Conservation (phyloP, 2,113 vertebrate species). For the Hiodon alosoides region DNA sequence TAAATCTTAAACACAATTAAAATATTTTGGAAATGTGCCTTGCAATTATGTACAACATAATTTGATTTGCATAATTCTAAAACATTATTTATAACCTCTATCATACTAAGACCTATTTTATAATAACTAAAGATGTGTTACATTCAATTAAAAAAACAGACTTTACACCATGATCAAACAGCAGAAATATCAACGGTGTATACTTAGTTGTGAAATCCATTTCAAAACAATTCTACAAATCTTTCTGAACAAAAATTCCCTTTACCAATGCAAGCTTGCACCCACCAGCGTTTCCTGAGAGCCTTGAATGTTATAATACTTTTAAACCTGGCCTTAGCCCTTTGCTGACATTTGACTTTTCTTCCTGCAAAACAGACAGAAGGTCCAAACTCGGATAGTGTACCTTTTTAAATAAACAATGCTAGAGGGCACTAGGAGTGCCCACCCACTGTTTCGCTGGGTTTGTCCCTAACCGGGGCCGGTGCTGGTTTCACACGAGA, state of each 20-base stretch:
- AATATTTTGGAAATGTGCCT: constrained; percentile 21
- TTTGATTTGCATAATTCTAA: constrained; percentile 17
- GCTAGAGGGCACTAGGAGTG: not conserved
- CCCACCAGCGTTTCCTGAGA: not conserved
- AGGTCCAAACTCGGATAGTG: not conserved
- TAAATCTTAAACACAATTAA: constrained; percentile 15
- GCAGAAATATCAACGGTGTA: not conserved
- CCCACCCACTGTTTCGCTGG: not conserved
- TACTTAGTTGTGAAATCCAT: not conserved
- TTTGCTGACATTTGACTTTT: not conserved
- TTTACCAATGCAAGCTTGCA: not conserved
- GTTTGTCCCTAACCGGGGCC: constrained; percentile 9
- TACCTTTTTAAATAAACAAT: constrained; percentile 18
- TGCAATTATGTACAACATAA: constrained; percentile 14
- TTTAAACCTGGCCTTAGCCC: not conserved
- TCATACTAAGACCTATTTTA: constrained; percentile 13
- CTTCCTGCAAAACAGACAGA: not conserved
- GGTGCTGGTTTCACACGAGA: constrained; percentile 19
- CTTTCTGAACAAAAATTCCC: not conserved
- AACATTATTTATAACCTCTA: constrained; percentile 2
- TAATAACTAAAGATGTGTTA: not conserved
- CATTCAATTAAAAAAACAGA: constrained; percentile 3
- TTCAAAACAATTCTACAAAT: not conserved
- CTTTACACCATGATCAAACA: not conserved
- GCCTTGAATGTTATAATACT: too few relatives aligned